phyloP scores from a whole-genome alignment of 2,797 vertebrate genomes.

The Salarias fasciatus region DNA sequence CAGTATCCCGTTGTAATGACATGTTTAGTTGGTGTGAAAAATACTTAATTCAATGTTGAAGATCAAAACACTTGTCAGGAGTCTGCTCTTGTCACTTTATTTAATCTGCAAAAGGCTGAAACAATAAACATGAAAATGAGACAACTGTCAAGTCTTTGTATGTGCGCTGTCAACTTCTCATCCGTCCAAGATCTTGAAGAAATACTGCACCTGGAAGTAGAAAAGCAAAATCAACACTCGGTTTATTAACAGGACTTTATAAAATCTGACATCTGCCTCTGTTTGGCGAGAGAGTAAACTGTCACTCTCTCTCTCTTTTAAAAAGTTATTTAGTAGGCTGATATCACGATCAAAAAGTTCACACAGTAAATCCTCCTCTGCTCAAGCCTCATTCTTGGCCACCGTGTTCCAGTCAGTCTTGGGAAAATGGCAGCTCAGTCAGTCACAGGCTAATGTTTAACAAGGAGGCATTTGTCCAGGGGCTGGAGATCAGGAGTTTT shows the following conservation, averaged over 20 bases:
- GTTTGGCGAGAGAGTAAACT: too few relatives aligned
- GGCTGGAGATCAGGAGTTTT: conserved; percentile 81
- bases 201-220: conserved; percentile 91
- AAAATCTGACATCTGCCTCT: background rate
- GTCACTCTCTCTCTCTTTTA: background rate
- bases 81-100: conserved; percentile 96
- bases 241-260: background rate
- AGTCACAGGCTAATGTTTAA: conserved; percentile 81
- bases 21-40: conserved; percentile 89
- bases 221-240: background rate
- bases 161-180: conserved; percentile 61
- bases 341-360: conserved; percentile 6
- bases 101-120: conserved; percentile 96
- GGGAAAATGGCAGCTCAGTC: conserved; percentile 74
- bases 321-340: background rate
- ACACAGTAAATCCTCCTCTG: conserved; percentile 32
- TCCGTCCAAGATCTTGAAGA: conserved; percentile 95
- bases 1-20: conserved; percentile 95
- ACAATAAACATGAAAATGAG: conserved; percentile 93
- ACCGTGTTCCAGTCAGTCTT: conserved; percentile 52
- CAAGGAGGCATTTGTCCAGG: conserved; percentile 80
- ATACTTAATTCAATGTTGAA: conserved; percentile 93
- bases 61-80: conserved; percentile 93
- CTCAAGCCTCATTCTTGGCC: conserved; percentile 27
- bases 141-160: conserved; percentile 62